Base-by-base conservation (phyloP, 2,888 invertebrate genomes). In the Orgyia antiqua region DNA sequence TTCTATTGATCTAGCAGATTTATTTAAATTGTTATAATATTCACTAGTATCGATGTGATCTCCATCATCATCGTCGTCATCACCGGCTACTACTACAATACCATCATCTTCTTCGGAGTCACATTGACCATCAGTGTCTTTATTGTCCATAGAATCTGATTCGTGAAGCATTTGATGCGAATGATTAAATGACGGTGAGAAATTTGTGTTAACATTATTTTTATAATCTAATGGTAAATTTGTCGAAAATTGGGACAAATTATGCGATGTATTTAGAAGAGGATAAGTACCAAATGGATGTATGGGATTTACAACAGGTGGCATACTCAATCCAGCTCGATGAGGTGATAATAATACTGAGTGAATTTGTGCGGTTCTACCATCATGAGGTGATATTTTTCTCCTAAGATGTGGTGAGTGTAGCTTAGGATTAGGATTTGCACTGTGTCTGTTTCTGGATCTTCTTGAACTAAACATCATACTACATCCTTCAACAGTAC, bases 401-500 rank as follows among this genome's bases (percentile, higher is more conserved):
- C 98, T 88, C 39, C 97, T 88, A 49, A 97, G 83, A 71, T 98
- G 97, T 1, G 98, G 97, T 33, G 97, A 97, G 77, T 99, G 99
- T 10, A 99, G 84, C 73, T 99, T 99, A 0, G 99, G 99, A 79
- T 99, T 99, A 0, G 98, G 98, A 76, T 99, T 99, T 6, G 98
- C 98, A 72, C 97, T 97, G 77, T 99, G 99, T 2, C 99, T 90
- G 66, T 99, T 99, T 29, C 99, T 89, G 13, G 97, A 97, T 47
- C 99, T 88, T 46, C 99, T 89, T 7, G 98, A 98, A 72, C 98
- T 98, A 69, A 99, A 99, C 97, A 98, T 98, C 97, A 98, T 98
- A 71, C 96, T 98, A 80, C 99, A 99, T 0, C 98, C 98, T 68
- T 96, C 96, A 0, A 99, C 98, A 0, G 99, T 98, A 71, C 99